Percentiles rank a stretch among this genome's conserved stretches.
These are phyloP conservation scores for Deroptyus accipitrinus DNA, from an alignment of 2,113 vertebrate species.

Conservation along the genomic window DNA sequence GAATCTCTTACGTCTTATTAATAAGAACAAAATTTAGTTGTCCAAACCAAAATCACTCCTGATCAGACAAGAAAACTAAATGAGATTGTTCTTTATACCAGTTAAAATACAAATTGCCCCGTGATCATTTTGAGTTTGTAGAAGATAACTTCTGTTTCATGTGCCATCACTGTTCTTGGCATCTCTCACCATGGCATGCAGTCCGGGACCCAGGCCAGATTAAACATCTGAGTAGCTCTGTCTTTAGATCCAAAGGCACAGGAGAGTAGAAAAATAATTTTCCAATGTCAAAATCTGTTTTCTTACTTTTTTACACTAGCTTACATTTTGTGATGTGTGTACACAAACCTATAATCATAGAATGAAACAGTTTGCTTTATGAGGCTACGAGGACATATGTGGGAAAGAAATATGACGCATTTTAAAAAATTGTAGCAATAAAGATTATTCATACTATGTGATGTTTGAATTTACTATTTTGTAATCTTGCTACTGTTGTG, in stretches of 20 bases:
- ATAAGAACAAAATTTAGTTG: conserved; percentile 18
- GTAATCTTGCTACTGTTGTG: not conserved
- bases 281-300: conserved; percentile 67
- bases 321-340: conserved; percentile 64
- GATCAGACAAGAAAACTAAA: not conserved
- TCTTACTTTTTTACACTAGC: conserved; percentile 71
- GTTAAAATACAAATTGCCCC: conserved; percentile 27
- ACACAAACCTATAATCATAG: conserved; percentile 41
- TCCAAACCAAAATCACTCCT: not conserved
- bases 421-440: conserved; percentile 22
- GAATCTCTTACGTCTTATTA: not conserved
- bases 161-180: conserved; percentile 65
- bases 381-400: conserved; percentile 51
- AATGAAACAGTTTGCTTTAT: conserved; percentile 66
- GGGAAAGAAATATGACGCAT: conserved; percentile 41
- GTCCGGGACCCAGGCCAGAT: conserved; percentile 67
- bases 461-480: conserved; percentile 34
- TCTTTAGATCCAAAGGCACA: conserved; percentile 70
- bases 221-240: conserved; percentile 70
- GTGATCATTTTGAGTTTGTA: conserved; percentile 36
- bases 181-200: conserved; percentile 27
- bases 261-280: conserved; percentile 72
- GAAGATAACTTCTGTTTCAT: conserved; percentile 60
- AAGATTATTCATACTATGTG: conserved; percentile 33
- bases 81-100: not conserved